Base-by-base conservation (phyloP, 2,113 vertebrate species). In the Oxygymnocypris stewartii region DNA sequence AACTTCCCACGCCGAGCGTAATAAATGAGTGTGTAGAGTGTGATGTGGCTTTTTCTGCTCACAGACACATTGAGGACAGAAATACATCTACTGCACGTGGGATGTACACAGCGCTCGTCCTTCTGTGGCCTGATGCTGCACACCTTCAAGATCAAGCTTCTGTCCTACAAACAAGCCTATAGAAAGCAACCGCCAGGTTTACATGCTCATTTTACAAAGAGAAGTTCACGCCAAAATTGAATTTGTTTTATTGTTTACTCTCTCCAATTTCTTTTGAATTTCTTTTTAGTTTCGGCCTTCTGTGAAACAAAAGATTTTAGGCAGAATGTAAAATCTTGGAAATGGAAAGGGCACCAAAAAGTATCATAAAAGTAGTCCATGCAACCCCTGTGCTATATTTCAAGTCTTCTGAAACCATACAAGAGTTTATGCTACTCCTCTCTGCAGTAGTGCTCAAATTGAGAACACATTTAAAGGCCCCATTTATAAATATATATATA, bases 1-100 rank as follows among this genome's bases (percentile, higher is more conserved):
- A 86, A 74, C 25, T 47, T 71, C 65, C 84, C 71, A 85, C 54
- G 10, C 40, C 11, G 5, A 35, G 49, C 23, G 28, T 54, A 18
- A 80, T 57, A 57, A 85, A 49, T 16, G 9, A 35, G 73, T 63
- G 78, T 42, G 18, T 42, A 40, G 65, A 28, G n/a, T 51, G 63
- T 71, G 81, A 83, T n/a, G 79, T 44, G n/a, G n/a, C n/a, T n/a
- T n/a, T n/a, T n/a, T n/a, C n/a, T n/a, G 61, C 79, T 67, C 28
- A 11, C 16, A 13, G 59, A 81, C 79, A 81, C 79, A 81, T 47
- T 81, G 35, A 80, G 78, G 78, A 35, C 78, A 80, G 78, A n/a
- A n/a, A 63, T 80, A 80, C 35, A 80, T 80, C 78, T 61, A 54
- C 78, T 40, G 18, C 10, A 61, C 4, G 54, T 79, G 49, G 76